Evolutionary conservation across 1,140 invertebrate genomes (phyloP), one percentile per base, ranked within the genome.

Genomic region (Propsilocerus akamusi): DNA sequence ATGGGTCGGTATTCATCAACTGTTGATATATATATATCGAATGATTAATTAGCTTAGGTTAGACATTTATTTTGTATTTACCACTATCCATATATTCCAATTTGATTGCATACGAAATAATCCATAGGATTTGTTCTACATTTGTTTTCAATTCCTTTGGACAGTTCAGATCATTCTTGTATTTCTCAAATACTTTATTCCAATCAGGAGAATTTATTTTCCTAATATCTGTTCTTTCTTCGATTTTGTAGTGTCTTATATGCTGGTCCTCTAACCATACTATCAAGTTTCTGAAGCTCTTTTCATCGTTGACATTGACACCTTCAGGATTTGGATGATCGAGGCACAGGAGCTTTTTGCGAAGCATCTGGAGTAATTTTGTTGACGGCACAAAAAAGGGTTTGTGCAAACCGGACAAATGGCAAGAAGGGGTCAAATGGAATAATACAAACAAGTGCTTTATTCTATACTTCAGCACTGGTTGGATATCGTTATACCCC

Each of bases 201-300:
- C 92, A 97, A 28, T 75, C 62, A 2, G 68, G 59, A 23, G 56
- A 53, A 5, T 73, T 62, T 5, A 80, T 74, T 52, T 81, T 72
- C 46, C 83, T 71, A 20, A 97, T 62, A 2, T 66, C 68, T 53
- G 74, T 75, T 22, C 89, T 69, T 52, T 90, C 82, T 63, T 93
- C 86, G 51, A 90, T 84, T 57, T 80, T 81, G 57, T 91, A 91
- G 57, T 83, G 77, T 14, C 91, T 77, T 55, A 96, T 93, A 68
- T 90, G 93, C 63, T 94, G 88, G 64, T 94, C 86, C 69, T 97
- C 93, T 23, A 97, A 60, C 93, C 93, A 97, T 1, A 85, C 60
- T 17, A 95, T 72, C 25, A 91, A 68, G 58, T 79, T 83, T 48
- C 82, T 76, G 60, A 91, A 83, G 56, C 86, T 75, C 52, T 78